Percentiles rank a stretch among this genome's conserved stretches.
phyloP scores from a whole-genome alignment of 2,113 vertebrate species.

The Aptenodytes patagonicus region DNA sequence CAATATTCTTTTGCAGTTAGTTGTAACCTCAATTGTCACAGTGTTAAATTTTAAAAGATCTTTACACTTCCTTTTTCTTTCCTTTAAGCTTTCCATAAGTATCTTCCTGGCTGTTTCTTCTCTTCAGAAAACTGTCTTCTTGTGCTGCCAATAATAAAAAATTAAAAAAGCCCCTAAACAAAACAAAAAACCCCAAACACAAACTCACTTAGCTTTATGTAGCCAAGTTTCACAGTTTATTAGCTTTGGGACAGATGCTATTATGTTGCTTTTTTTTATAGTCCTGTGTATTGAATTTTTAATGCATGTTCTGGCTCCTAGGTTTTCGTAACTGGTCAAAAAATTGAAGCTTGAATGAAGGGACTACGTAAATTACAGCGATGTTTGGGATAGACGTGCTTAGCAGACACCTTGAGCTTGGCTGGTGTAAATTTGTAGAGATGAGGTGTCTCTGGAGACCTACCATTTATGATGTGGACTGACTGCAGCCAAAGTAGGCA shows the following conservation, averaged over 20 bases:
- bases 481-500: neutral
- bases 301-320: neutral
- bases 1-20: neutral
- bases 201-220: neutral
- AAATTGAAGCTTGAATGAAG: neutral
- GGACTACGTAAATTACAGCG: neutral
- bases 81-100: neutral
- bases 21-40: neutral
- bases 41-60: neutral
- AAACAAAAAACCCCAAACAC: neutral
- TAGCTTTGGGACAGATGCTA: neutral
- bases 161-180: neutral
- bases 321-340: neutral
- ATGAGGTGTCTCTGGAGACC: neutral
- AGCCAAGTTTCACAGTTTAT: neutral
- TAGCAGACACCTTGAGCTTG: neutral
- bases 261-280: neutral
- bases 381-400: neutral
- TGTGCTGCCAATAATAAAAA: neutral
- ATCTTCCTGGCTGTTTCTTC: neutral
- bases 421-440: neutral
- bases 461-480: accelerated
- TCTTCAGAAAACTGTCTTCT: neutral
- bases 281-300: neutral
- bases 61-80: neutral